Evolutionary conservation across 2,888 invertebrate genomes (phyloP).

Genomic region (Microctonus hyperodae): DNA sequence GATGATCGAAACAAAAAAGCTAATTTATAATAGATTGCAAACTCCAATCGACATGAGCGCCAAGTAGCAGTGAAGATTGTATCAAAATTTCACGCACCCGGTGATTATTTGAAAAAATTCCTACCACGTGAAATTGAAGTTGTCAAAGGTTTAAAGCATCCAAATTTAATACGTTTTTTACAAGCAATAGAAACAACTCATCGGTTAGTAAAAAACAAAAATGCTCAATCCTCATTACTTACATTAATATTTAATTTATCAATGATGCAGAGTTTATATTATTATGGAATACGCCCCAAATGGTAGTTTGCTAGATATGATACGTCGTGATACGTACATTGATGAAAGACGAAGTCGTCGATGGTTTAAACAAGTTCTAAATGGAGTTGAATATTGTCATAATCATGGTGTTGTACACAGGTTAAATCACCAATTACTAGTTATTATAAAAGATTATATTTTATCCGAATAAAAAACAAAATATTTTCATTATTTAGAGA

Average conservation of each 20-base stretch:
- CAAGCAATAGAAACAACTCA: conserved; percentile 87
- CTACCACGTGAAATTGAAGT: conserved; percentile 84
- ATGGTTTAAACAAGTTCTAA: conserved; percentile 78
- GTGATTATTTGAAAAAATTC: conserved; percentile 83
- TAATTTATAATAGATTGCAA: conserved; percentile 71
- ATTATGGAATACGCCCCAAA: conserved; percentile 86
- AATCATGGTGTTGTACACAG: conserved; percentile 81
- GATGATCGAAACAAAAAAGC: conserved; percentile 21
- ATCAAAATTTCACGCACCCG: conserved; percentile 81
- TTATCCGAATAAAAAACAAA: conserved; percentile 16
- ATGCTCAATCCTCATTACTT: background rate
- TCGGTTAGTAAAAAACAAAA: conserved; percentile 65
- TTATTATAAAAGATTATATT: background rate
- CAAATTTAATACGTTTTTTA: conserved; percentile 79
- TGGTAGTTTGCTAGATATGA: conserved; percentile 79
- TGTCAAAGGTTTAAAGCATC: conserved; percentile 81
- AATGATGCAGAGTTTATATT: conserved; percentile 71
- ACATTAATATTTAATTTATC: background rate
- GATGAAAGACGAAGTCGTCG: conserved; percentile 73
- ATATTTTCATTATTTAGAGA: conserved; percentile 66
- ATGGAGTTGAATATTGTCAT: conserved; percentile 81
- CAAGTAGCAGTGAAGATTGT: conserved; percentile 85
- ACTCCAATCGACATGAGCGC: conserved; percentile 75
- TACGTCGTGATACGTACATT: conserved; percentile 75
- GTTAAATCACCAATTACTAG: too few species aligned